Evolutionary conservation across 2,113 vertebrate genomes (phyloP).

Genomic region (Gambusia holbrooki): DNA sequence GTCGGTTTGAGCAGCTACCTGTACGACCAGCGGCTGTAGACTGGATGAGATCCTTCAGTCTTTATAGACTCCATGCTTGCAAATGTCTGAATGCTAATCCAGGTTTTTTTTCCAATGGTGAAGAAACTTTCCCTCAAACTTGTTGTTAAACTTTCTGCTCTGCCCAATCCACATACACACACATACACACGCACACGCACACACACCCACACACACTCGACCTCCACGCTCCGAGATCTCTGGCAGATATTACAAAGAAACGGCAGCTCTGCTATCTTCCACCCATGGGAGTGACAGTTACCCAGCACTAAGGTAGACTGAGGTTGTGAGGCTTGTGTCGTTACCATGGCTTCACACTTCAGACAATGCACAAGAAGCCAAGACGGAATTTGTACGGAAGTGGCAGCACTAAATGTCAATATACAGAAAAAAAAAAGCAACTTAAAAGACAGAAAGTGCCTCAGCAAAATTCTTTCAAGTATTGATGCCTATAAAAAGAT

Average conservation of each 20-base stretch:
- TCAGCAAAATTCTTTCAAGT: not conserved
- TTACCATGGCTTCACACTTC: slow-evolving; percentile 65
- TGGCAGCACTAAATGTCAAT: slow-evolving; percentile 1
- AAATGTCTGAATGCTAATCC: slow-evolving; percentile 47
- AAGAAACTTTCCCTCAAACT: slow-evolving; percentile 24
- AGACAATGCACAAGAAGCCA: slow-evolving; percentile 31
- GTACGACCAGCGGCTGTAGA: slow-evolving; percentile 83
- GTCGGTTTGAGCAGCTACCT: slow-evolving; percentile 64
- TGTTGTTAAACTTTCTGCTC: slow-evolving; percentile 4
- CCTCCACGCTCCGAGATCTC: slow-evolving; percentile 32
- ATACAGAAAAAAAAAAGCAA: not conserved
- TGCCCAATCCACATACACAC: not conserved
- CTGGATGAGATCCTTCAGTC: slow-evolving; percentile 67
- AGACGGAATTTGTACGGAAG: slow-evolving; percentile 16
- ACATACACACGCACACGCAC: not conserved
- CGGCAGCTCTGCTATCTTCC: slow-evolving; percentile 42
- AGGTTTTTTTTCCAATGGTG: not conserved
- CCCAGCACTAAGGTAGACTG: slow-evolving; percentile 35
- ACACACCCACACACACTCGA: not conserved
- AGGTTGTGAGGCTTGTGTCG: slow-evolving; percentile 50
- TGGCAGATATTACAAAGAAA: slow-evolving; percentile 42
- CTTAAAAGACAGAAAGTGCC: not conserved
- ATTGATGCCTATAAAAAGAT: not conserved
- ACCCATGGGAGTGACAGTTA: slow-evolving; percentile 65
- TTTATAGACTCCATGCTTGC: slow-evolving; percentile 74